Evolutionary conservation across 1,140 invertebrate species (phyloP).

Genomic region (Drosophila navojoa): DNA sequence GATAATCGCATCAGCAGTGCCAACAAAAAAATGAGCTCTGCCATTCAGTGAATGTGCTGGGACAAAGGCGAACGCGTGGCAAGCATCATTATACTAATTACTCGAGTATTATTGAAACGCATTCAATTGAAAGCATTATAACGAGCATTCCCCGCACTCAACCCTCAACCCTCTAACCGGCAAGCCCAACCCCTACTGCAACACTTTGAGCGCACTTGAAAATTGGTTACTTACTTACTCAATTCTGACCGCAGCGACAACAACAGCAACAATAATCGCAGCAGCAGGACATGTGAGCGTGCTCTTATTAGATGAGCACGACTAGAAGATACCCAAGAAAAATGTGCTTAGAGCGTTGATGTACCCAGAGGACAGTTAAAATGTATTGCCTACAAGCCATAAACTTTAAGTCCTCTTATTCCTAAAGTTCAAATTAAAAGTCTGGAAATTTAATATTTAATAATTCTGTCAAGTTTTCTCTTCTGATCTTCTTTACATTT

Average conservation of each 20-base stretch:
- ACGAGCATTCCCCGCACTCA: conserved; percentile 31
- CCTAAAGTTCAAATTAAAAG: too few species aligned
- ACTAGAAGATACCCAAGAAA: neutral
- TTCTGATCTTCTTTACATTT: too few species aligned
- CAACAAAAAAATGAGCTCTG: conserved; percentile 9
- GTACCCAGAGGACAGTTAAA: too few species aligned
- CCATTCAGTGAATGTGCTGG: neutral
- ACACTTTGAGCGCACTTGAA: conserved; percentile 63
- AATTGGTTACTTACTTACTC: conserved; percentile 55
- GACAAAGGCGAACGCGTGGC: conserved; percentile 46
- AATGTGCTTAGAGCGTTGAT: neutral
- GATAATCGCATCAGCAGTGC: conserved; percentile 65
- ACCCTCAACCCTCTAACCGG: neutral
- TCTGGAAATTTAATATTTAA: too few species aligned
- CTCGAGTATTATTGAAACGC: conserved; percentile 79
- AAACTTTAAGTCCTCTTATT: too few species aligned
- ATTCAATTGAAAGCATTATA: conserved; percentile 77
- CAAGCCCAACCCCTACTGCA: conserved; percentile 1
- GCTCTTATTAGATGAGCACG: neutral
- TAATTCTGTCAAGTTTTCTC: neutral
- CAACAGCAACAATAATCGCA: conserved; percentile 19
- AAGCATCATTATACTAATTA: conserved; percentile 82
- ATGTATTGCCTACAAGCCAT: too few species aligned
- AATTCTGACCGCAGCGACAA: conserved; percentile 66
- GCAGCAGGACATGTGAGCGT: neutral